Conservation (phyloP, 2,888 invertebrate genomes). For the Anodontia alba region DNA sequence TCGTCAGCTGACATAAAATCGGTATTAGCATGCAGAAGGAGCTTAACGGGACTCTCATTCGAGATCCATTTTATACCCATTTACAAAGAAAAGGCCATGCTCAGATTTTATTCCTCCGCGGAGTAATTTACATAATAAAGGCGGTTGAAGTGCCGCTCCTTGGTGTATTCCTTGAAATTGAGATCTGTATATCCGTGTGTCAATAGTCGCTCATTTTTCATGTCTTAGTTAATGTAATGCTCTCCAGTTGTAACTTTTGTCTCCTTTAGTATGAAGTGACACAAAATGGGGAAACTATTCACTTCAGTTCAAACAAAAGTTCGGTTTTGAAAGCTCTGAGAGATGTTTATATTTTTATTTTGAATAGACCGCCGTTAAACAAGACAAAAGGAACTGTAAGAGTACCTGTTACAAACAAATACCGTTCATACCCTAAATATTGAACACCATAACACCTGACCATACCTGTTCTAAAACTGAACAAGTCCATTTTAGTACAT, state of each 20-base stretch:
- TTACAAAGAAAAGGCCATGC: conserved; percentile 48
- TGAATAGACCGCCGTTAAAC: neutral
- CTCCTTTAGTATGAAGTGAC: neutral
- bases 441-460: no score
- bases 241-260: conserved; percentile 13
- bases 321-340: neutral
- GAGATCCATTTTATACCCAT: conserved; percentile 56
- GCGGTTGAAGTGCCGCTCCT: conserved; percentile 46
- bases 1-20: conserved; percentile 57
- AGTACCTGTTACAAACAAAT: no score
- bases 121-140: conserved; percentile 55
- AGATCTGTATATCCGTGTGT: conserved; percentile 31
- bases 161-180: conserved; percentile 31
- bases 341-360: neutral
- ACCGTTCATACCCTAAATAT: no score
- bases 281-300: conserved; percentile 13
- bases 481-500: no score
- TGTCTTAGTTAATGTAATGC: conserved; percentile 12
- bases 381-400: neutral
- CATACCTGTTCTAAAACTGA: no score
- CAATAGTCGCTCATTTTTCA: conserved; percentile 41
- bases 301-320: neutral
- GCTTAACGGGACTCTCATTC: conserved; percentile 48
- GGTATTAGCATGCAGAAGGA: conserved; percentile 59
- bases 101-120: conserved; percentile 44